Percentiles rank a stretch among this genome's conserved stretches.
These are phyloP conservation scores for Caenorhabditis parvicauda DNA, from an alignment of 2,888 invertebrate genomes.

Conservation along the genomic window DNA sequence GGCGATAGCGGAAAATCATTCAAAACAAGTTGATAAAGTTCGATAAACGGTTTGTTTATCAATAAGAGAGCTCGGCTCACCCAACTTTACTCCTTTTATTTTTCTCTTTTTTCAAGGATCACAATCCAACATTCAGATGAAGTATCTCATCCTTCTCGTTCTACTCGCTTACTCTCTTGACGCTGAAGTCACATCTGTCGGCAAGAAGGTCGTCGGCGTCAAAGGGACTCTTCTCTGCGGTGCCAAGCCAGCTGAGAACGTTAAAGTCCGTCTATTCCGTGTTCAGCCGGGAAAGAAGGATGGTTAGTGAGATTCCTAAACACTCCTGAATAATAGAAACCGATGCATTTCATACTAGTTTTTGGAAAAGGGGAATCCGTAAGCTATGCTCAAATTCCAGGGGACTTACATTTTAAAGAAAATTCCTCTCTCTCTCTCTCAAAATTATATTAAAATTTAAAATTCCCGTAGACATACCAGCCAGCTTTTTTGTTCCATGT, in stretches of 20 bases:
- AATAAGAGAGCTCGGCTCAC: too few species aligned
- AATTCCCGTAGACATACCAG: neutral
- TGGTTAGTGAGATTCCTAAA: constrained; percentile 3
- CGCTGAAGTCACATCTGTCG: constrained; percentile 7
- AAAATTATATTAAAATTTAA: neutral
- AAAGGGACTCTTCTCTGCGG: constrained; percentile 43
- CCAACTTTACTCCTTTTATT: too few species aligned
- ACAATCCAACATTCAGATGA: too few species aligned
- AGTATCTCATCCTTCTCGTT: neutral
- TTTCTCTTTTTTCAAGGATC: too few species aligned
- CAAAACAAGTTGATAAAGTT: too few species aligned
- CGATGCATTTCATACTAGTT: neutral
- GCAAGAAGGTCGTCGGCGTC: constrained; percentile 27
- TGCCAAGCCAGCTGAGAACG: constrained; percentile 35
- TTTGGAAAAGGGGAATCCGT: neutral
- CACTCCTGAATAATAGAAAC: neutral
- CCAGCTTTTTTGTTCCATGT: neutral
- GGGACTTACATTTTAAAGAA: too few species aligned
- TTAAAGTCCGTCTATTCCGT: constrained; percentile 36
- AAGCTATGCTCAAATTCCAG: too few species aligned
- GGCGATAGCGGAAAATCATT: too few species aligned
- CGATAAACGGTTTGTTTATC: too few species aligned
- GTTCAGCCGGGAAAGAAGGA: constrained; percentile 40
- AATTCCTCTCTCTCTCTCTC: too few species aligned
- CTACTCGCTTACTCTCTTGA: neutral